Conservation (phyloP, 2,113 vertebrate genomes). For the Colinus virginianus region DNA sequence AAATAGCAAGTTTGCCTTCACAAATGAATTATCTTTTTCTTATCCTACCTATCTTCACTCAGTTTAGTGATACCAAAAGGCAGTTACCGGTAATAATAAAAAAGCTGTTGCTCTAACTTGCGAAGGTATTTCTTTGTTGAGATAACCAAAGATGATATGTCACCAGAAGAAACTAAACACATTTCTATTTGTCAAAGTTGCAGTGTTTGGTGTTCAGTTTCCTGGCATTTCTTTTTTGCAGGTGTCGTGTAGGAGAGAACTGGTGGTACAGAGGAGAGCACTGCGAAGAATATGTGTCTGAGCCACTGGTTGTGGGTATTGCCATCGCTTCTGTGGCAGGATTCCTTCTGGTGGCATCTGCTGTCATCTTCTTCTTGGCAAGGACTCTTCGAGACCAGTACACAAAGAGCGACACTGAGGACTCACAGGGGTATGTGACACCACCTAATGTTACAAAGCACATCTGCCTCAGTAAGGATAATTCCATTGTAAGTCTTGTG, state of each 20-base stretch:
- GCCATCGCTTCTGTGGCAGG: conserved; percentile 87
- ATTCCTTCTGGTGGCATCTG: conserved; percentile 85
- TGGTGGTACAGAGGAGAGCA: conserved; percentile 97
- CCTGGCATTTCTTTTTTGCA: conserved; percentile 22
- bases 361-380: conserved; percentile 87
- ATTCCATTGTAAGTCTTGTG: neutral
- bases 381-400: conserved; percentile 85
- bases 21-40: neutral
- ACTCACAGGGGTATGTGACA: conserved; percentile 82
- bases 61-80: neutral
- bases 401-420: conserved; percentile 81
- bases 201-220: neutral
- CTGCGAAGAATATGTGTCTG: conserved; percentile 92
- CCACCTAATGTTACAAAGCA: neutral
- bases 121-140: neutral
- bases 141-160: neutral
- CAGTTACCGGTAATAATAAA: neutral
- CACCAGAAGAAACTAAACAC: neutral
- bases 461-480: neutral
- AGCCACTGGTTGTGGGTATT: conserved; percentile 89
- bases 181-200: neutral
- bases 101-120: neutral
- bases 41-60: neutral
- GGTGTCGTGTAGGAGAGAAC: conserved; percentile 93
- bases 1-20: neutral